Conservation (phyloP, 1,140 invertebrate species). For the Leptopilina boulardi region DNA sequence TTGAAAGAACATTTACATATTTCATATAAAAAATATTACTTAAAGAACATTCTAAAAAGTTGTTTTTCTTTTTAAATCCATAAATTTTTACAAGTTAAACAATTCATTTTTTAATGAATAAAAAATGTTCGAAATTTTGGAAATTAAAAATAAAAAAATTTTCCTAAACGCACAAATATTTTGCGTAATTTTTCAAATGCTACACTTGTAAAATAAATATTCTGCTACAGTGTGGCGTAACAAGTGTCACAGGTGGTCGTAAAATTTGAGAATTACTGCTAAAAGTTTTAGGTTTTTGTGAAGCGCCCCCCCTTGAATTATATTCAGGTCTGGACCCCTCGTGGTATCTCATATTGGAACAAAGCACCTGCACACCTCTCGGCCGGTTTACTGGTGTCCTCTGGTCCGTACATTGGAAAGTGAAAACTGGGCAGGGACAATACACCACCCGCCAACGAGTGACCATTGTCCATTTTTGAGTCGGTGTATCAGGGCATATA, state of each 20-base stretch:
- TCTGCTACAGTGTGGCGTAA: constrained; percentile 10
- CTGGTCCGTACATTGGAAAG: constrained; percentile 28
- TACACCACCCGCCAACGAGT: constrained; percentile 62
- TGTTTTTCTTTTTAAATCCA: too few species aligned
- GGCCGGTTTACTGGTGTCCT: constrained; percentile 11
- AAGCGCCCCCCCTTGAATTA: constrained; percentile 3
- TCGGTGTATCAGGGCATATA: too few species aligned
- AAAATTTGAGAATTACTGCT: background rate
- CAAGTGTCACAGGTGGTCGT: constrained; percentile 22
- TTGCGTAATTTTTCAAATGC: background rate
- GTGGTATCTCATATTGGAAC: constrained; percentile 34
- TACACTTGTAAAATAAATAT: background rate
- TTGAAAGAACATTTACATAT: too few species aligned
- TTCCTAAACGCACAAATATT: background rate
- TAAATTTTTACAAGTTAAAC: too few species aligned
- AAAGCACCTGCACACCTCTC: constrained; percentile 47
- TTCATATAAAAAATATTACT: too few species aligned
- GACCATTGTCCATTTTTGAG: constrained; percentile 60
- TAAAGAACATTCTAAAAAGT: too few species aligned
- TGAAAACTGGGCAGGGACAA: constrained; percentile 58
- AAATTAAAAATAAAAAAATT: too few species aligned
- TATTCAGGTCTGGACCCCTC: background rate
- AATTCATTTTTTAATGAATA: too few species aligned
- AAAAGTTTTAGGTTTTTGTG: background rate
- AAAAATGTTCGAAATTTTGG: too few species aligned